A percentile compares a stretch with the other conserved stretches of the same genome.
phyloP scores from a whole-genome alignment of 2,113 vertebrate species.

The Bos taurus region ARS-UCD2.0 NC_037342.1:49499001-49499500 shows the following conservation, averaged over 20 bases:
- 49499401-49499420: neutral
- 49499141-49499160: constrained; percentile 21
- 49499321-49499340: neutral
- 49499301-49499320: neutral
- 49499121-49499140: neutral
- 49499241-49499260: neutral
- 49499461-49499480: neutral
- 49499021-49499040: constrained; percentile 38
- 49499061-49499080: neutral
- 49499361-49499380: neutral
- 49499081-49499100: constrained; percentile 33
- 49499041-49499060: constrained; percentile 8
- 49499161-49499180: neutral
- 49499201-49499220: constrained; percentile 49
- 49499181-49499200: constrained; percentile 13
- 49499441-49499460: neutral
- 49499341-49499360: neutral
- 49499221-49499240: constrained; percentile 29
- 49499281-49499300: neutral
- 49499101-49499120: neutral
- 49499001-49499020: neutral
- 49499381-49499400: neutral
- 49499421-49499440: neutral
- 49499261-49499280: constrained; percentile 27
- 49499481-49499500: neutral